phyloP scores from a whole-genome alignment of 2,888 invertebrate species.

The Ormia ochracea region DNA sequence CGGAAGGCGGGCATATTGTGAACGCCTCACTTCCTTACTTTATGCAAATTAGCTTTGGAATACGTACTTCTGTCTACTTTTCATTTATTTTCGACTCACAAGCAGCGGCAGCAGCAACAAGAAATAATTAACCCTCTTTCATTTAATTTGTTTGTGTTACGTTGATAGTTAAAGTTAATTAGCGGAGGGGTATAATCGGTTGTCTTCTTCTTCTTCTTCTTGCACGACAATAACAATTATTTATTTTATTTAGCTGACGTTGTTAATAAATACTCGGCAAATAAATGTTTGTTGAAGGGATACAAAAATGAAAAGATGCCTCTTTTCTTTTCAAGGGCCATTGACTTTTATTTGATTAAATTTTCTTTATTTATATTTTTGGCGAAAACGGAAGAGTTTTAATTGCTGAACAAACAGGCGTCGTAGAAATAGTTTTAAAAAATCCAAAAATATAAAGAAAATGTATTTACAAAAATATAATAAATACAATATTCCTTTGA shows the following conservation, averaged over 20 bases:
- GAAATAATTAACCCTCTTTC: slow-evolving; percentile 39
- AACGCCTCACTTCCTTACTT: slow-evolving; percentile 49
- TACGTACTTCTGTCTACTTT: neutral
- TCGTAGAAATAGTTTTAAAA: too few relatives aligned
- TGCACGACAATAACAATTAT: neutral
- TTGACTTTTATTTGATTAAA: slow-evolving; percentile 20
- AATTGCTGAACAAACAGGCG: neutral
- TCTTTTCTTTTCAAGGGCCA: slow-evolving; percentile 20
- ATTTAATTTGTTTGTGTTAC: slow-evolving; percentile 5
- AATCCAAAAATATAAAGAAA: too few relatives aligned
- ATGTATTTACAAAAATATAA: too few relatives aligned
- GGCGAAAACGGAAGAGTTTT: neutral
- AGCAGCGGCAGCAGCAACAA: neutral
- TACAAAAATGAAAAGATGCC: too few relatives aligned
- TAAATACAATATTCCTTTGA: too few relatives aligned
- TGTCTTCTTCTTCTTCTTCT: slow-evolving; percentile 12
- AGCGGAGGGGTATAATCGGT: slow-evolving; percentile 40
- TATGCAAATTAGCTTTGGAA: slow-evolving; percentile 51
- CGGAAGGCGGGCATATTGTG: slow-evolving; percentile 48
- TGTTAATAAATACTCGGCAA: slow-evolving; percentile 18
- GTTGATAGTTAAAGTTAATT: slow-evolving; percentile 54
- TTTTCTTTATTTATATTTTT: neutral
- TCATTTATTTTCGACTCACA: neutral
- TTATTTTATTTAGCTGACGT: slow-evolving; percentile 23
- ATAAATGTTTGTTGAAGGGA: neutral